Base-by-base conservation (phyloP, 2,888 invertebrate genomes). In the Diarsia rubi region DNA sequence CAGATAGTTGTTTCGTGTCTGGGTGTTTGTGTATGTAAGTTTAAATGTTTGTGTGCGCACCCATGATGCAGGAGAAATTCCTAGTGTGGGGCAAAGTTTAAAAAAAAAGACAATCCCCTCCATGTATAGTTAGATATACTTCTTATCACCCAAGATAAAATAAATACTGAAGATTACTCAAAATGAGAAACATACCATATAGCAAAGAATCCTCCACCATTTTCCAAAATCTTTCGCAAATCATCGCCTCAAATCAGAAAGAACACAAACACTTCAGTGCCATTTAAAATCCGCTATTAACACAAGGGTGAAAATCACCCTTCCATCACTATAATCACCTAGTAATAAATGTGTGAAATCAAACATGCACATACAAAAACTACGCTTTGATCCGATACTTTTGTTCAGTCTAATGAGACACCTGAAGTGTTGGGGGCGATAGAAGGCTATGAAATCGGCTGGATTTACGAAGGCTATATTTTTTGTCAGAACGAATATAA, bases 321-420 rank as follows among this genome's bases (percentile, higher is more conserved):
- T 70, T 57, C 64, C 73, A 68, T 76, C 44, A 45, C 66, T 54
- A 44, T 76, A 82, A 82, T 81, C 70, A 75, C 73, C 70, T 52
- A 60, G 82, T 52, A 81, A 84, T 84, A 73, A 70, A 60, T 31
- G 81, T 42, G 83, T 75, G 68, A 65, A 82, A 82, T 84, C 76
- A 82, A 81, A 84, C 73, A 84, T 84, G 75, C 54, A 81, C 73
- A 73, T 77, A 77, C 66, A 85, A 81, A 78, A 74, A 73, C 85
- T 84, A 82, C 21, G 90, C 92, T 94, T 94, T 93, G 93, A 93
- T 89, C 92, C 85, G 86, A 89, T 93, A 94, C 93, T 92, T 90
- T 89, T 88, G 93, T 87, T 83, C 87, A 86, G 89, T 85, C 91
- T 94, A 94, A 94, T 93, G 94, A 94, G 93, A 90, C 91, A 91